These are phyloP conservation scores for Marmota monax DNA, from an alignment of 2,113 vertebrate genomes.

Conservation along the genomic window DNA sequence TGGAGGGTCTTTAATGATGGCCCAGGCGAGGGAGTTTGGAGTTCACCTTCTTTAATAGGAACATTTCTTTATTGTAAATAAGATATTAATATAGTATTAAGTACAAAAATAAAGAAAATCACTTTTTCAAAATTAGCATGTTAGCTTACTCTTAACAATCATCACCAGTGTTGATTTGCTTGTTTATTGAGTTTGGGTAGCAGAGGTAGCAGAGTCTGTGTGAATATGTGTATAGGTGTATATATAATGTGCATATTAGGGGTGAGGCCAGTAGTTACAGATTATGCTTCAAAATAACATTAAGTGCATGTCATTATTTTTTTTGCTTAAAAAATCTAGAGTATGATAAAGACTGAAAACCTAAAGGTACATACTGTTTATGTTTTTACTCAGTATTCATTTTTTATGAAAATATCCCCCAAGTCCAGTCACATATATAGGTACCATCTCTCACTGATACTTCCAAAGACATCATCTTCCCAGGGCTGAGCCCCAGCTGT, in stretches of 20 bases:
- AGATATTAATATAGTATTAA: background rate
- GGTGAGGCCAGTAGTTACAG: background rate
- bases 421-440: background rate
- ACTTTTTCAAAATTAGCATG: background rate
- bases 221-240: background rate
- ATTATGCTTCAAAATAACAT: background rate
- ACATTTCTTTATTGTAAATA: background rate
- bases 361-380: background rate
- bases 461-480: background rate
- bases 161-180: background rate
- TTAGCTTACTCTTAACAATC: slow-evolving; percentile 27
- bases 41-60: background rate
- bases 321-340: background rate
- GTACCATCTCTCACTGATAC: background rate
- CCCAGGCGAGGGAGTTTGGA: background rate
- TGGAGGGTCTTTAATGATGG: background rate
- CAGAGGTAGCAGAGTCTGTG: background rate
- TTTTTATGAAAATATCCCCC: background rate
- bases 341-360: background rate
- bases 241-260: background rate
- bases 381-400: background rate
- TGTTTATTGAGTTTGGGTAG: background rate
- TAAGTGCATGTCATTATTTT: background rate
- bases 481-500: background rate
- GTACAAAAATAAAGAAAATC: background rate